phyloP scores from a whole-genome alignment of 2,797 vertebrate species.

The Gila robusta region DNA sequence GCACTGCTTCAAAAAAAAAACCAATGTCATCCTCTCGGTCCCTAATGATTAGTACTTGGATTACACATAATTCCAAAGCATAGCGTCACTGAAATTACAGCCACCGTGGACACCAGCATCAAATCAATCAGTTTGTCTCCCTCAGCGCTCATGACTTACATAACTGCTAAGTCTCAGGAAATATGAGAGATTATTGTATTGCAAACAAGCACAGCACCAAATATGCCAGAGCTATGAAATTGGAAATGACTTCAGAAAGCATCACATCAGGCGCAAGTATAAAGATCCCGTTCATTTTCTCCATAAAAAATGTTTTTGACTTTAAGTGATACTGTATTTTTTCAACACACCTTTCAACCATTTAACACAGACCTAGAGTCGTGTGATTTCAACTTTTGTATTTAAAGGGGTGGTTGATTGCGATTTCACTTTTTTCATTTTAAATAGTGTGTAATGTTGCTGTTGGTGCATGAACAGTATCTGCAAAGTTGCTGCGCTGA shows the following conservation, averaged over 20 bases:
- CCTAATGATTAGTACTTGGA: constrained; percentile 25
- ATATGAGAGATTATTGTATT: constrained; percentile 38
- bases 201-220: constrained; percentile 24
- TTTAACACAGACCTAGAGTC: neutral
- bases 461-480: too few species aligned
- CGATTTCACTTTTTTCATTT: too few species aligned
- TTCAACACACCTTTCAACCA: neutral
- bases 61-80: constrained; percentile 22
- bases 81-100: constrained; percentile 14
- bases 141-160: constrained; percentile 27
- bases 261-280: neutral
- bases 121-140: constrained; percentile 33
- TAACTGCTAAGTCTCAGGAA: constrained; percentile 40
- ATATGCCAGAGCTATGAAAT: constrained; percentile 24
- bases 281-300: neutral
- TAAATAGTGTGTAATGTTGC: too few species aligned
- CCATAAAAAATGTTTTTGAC: neutral
- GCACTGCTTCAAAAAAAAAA: neutral
- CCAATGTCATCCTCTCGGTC: neutral
- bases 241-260: neutral
- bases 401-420: too few species aligned
- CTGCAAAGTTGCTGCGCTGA: too few species aligned
- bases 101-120: constrained; percentile 15
- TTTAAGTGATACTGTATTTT: neutral
- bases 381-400: neutral